phyloP scores from a whole-genome alignment of 2,113 vertebrate genomes.

The Cryptotis parvus region DNA sequence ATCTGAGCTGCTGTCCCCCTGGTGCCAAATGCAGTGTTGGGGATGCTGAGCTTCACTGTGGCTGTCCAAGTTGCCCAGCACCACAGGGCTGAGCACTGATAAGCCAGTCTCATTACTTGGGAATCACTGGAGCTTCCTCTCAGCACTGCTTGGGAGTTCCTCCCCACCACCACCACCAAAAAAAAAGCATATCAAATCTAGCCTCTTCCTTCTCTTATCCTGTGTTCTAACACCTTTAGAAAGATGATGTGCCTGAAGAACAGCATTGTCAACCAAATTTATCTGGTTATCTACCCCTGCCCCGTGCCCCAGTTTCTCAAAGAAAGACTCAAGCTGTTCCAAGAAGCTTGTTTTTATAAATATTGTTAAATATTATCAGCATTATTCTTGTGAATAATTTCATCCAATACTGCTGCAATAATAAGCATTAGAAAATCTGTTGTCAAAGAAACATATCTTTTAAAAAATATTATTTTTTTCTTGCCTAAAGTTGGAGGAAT shows the following conservation, averaged over 20 bases:
- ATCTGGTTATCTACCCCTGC: neutral
- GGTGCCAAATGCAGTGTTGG: no score
- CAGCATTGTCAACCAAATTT: neutral
- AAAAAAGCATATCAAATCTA: neutral
- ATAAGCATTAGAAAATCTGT: conserved; percentile 7
- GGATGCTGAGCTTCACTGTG: no score
- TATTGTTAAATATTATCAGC: neutral
- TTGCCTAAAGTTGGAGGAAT: neutral
- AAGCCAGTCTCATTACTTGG: no score
- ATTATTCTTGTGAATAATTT: conserved; percentile 1
- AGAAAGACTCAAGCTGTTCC: neutral
- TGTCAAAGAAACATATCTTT: conserved; percentile 38
- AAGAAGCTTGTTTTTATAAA: conserved; percentile 19
- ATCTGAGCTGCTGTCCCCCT: no score
- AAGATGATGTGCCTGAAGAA: neutral
- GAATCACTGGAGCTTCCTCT: no score
- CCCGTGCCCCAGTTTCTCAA: neutral
- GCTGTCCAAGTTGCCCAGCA: no score
- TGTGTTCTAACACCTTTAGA: neutral
- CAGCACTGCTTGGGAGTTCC: neutral
- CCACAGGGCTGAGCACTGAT: no score
- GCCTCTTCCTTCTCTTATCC: neutral
- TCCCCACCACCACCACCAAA: neutral
- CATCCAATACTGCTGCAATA: conserved; percentile 11
- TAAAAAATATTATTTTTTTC: neutral